Evolutionary conservation across 2,888 invertebrate species (phyloP), one percentile per base, ranked within the genome.

Genomic region (Colostygia pectinataria): DNA sequence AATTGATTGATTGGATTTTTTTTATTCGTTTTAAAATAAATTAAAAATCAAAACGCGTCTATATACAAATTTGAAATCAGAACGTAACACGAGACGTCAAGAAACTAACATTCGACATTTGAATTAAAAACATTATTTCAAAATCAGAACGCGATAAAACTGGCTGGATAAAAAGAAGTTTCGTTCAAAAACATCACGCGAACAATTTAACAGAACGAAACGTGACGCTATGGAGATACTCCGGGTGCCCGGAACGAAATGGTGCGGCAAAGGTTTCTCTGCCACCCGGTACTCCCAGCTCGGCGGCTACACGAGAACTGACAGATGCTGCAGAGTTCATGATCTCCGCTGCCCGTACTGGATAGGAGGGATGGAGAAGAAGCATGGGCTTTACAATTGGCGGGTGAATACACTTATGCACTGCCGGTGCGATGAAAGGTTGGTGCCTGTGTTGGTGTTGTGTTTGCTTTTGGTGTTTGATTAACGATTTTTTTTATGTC

Each of bases 361-460:
- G 91, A 97, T 98, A 61, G 93, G 94, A 0, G 96, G 94, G 1
- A 94, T 97, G 91, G 93, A 95, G 72, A 94, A 93, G 66, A 96
- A 95, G 70, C 98, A 95, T 71, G 95, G 96, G 28, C 84, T 96
- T 25, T 97, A 96, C 91, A 98, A 98, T 82, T 97, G 95, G 93
- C 92, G 97, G 23, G 93, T 97, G 56, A 96, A 96, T 71, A 98
- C 97, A 10, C 90, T 98, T 59, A 97, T 97, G 92, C 97, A 98
- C 72, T 98, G 98, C 87, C 93, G 94, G 61, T 98, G 98, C 78
- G 98, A 98, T 80, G 95, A 96, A 88, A 94, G 96, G 97, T 96
- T 91, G 83, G 93, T 75, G 27, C 15, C 31, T 40, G 25, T 9
- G 34, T 12, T 14, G 15, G 23, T 6, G 14, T 0, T 6, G 18